Base-by-base conservation (phyloP, 2,797 vertebrate genomes). In the Gymnothorax javanicus region DNA sequence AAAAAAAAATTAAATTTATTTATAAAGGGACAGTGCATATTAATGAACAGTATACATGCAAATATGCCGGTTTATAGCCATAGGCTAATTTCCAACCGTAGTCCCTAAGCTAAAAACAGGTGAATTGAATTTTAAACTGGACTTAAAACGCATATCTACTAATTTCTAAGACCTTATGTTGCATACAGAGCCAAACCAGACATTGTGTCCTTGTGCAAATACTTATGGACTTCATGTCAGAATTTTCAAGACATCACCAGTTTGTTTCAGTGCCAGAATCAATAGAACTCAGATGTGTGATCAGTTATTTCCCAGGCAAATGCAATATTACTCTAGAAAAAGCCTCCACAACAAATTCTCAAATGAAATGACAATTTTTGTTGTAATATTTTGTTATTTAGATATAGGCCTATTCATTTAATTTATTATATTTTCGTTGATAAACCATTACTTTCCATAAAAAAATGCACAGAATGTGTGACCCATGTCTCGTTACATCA, bases 401-500 rank as follows among this genome's bases (percentile, higher is more conserved):
- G 2, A 52, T 52, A 8, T 20, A 23, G 52, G 33, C 50, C 4
- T 20, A 23, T 43, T 43, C 33, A 52, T 15, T 17, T 52, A 54
- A 81, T 54, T 52, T 20, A 8, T 5, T 82, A 57, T 57, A 58
- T 57, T n/a, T n/a, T 69, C n/a, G 73, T 43, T 77, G 33, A 43
- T 43, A 43, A 43, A 43, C 33, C 33, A 43, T 43, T 43, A 43
- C 33, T 43, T 43, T 43, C 33, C 33, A 43, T 43, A 43, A 43
- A 43, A 43, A 43, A n/a, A n/a, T n/a, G 33, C 33, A 43, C 33
- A 43, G 33, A 43, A 43, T 43, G 1, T 43, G 33, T 87, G 85
- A 58, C 77, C 77, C 90, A 88, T 90, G 89, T 91, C 87, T 69
- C 89, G 86, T 92, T 90, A 88, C 87, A 3, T 88, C 87, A 89